Evolutionary conservation across 2,888 invertebrate species (phyloP), one percentile per base, ranked within the genome.

Genomic region (Argynnis bischoffii): DNA sequence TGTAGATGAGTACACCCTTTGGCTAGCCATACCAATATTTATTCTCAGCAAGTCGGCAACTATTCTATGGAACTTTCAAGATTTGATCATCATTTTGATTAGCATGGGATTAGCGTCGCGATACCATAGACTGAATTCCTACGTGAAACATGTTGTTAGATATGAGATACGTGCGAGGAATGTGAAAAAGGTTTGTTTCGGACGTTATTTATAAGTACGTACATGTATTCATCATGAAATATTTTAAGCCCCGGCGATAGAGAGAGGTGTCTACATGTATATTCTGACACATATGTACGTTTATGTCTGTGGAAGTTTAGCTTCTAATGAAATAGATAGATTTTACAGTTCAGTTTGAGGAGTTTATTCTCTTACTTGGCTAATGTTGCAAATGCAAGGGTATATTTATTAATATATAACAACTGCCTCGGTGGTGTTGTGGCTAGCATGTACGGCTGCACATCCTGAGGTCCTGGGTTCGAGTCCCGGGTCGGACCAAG

Each of bases 11-110:
- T 78, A 77, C 54, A 67, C 69, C 0, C 61, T 87, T 35, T 88
- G 85, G 86, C 15, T 78, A 11, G 90, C 83, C 0, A 77, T 92
- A 63, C 85, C 88, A 6, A 78, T 93, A 55, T 89, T 94, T 64
- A 94, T 95, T 73, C 76, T 95, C 3, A 90, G 90, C 72, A 91
- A 90, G 70, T 76, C 95, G 5, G 93, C 94, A 3, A 96, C 96
- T 0, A 94, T 95, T 63, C 88, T 94, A 1, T 96, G 96, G 96
- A 96, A 95, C 78, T 96, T 95, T 69, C 95, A 95, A 83, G 96
- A 96, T 78, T 83, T 96, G 61, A 94, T 96, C 74, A 94, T 96
- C 26, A 96, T 96, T 79, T 80, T 96, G n/a, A 89, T 96, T 16
- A 95, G 96, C 81, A 93, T 95, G 79, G 95, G 95, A 0, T 81